Evolutionary conservation across 2,113 vertebrate species (phyloP), one percentile per base, ranked within the genome.

Genomic region (Gnathonemus longibarbis): DNA sequence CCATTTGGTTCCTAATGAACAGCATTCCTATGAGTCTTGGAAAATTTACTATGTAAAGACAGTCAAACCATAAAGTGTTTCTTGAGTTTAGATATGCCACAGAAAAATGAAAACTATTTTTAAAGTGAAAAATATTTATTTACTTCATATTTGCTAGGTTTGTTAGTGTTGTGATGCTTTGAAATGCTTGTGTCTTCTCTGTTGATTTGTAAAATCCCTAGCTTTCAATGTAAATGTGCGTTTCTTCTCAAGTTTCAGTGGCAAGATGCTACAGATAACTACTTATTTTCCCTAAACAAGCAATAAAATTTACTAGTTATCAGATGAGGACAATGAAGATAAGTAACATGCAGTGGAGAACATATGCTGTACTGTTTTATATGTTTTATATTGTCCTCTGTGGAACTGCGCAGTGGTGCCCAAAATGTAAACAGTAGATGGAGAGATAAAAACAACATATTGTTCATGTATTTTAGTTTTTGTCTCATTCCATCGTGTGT

Each of bases 321-420:
- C 56, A 90, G 84, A 50, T 46, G 31, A 45, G 77, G 49, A 89
- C 74, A 84, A 80, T 50, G 21, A 90, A 89, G 58, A 21, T 48
- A 89, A 87, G 49, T 5, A 31, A 13, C 11, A 88, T n/a, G 45
- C 17, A 31, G 74, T 24, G 49, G 9, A 11, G 48, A 88, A 42
- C 89, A 84, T 91, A 89, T 92, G 91, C 52, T 88, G 48, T 86
- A 70, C 49, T 21, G 77, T 83, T 90, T 91, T 91, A 92, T 91
- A 24, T 0, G 11, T 45, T 84, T 48, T n/a, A 46, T n/a, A 84
- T 48, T 48, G n/a, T 77, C 39, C 5, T 89, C 56, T 53, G 56
- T 46, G 50, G 53, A 86, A 46, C 13, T 84, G 39, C 42, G 84
- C 48, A 48, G 89, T 21, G 13, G 31, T 58, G 90, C 90, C 90